Evolutionary conservation across 2,797 vertebrate genomes (phyloP).

Genomic region (Luscinia luscinia): DNA sequence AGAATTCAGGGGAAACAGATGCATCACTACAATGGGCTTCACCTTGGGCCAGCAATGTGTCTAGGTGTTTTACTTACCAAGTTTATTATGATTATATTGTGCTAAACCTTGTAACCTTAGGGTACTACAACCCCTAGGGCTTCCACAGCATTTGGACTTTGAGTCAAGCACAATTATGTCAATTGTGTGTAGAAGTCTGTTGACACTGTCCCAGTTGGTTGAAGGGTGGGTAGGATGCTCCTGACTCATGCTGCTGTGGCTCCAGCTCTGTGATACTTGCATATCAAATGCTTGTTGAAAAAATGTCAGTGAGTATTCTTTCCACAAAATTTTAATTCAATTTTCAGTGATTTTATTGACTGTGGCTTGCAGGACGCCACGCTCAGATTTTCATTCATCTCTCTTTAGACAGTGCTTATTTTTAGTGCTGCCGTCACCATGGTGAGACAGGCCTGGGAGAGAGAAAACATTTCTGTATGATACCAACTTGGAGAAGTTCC

Average conservation of each 20-base stretch:
- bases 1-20: background rate
- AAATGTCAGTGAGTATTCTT: background rate
- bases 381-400: conserved; percentile 15
- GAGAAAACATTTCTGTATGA: background rate
- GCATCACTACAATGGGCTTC: background rate
- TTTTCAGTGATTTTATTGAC: conserved; percentile 16
- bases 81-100: background rate
- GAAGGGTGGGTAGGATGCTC: background rate
- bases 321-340: background rate
- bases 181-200: background rate
- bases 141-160: background rate
- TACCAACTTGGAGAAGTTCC: conserved; percentile 13
- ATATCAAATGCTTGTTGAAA: background rate
- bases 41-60: background rate
- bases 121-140: background rate
- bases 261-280: background rate
- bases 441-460: background rate
- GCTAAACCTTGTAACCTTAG: background rate
- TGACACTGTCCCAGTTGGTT: background rate
- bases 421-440: conserved; percentile 14
- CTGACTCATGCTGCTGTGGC: background rate
- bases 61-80: background rate
- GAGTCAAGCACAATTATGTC: background rate
- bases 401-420: conserved; percentile 24
- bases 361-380: background rate